Evolutionary conservation across 2,797 vertebrate species (phyloP).

Genomic region (Tiaroga cobitis): DNA sequence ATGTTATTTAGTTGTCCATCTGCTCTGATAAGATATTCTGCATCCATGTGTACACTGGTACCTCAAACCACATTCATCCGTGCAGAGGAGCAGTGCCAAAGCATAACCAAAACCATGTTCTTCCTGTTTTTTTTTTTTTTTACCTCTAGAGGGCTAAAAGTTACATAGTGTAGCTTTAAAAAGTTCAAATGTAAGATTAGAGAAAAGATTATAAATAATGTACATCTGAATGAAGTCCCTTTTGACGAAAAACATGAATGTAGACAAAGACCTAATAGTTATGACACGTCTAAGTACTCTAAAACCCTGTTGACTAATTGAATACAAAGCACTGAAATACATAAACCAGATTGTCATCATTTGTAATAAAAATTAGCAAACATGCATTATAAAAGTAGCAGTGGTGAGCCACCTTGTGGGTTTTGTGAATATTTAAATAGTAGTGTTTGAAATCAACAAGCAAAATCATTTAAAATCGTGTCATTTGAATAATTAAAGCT

Average conservation of each 20-base stretch:
- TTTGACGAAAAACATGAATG: neutral
- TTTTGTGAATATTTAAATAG: conserved; percentile 8
- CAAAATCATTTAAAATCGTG: neutral
- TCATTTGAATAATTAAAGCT: neutral
- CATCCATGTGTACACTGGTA: neutral
- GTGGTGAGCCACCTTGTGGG: conserved; percentile 74
- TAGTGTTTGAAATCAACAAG: conserved; percentile 10
- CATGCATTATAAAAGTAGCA: conserved; percentile 31
- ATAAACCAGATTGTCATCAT: neutral
- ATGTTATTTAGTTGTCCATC: neutral
- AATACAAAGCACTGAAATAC: neutral
- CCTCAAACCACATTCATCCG: neutral
- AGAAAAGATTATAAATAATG: neutral
- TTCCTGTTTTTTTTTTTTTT: neutral
- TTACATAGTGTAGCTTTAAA: neutral
- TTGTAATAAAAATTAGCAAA: neutral
- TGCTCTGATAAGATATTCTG: conserved; percentile 5
- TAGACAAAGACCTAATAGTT: neutral
- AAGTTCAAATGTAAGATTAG: neutral
- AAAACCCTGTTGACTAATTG: neutral
- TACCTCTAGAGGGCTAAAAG: neutral
- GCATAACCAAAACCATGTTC: neutral
- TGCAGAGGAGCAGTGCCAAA: neutral
- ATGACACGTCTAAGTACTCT: neutral
- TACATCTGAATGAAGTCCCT: neutral